Evolutionary conservation across 2,888 invertebrate species (phyloP).

Genomic region (Microctonus aethiopoides): DNA sequence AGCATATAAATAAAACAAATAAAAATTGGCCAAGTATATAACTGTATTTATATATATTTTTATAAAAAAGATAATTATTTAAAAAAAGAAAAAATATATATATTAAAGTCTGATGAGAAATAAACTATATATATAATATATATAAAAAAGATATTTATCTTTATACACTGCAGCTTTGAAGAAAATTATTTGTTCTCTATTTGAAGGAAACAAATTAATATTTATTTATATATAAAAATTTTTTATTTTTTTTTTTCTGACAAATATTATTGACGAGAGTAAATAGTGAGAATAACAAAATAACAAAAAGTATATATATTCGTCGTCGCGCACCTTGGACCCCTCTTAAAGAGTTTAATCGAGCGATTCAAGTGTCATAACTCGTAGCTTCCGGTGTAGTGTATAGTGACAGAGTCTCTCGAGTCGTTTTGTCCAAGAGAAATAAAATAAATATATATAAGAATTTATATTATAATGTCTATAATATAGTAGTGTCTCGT

Average conservation of each 20-base stretch:
- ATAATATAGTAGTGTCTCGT: background rate
- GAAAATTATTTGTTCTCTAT: background rate
- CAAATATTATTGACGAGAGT: background rate
- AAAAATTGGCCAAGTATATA: background rate
- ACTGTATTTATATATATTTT: background rate
- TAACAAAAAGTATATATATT: conserved; percentile 33
- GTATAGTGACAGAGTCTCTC: conserved; percentile 20
- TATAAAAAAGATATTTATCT: too few species aligned
- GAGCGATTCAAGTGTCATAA: conserved; percentile 62
- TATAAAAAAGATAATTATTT: too few species aligned
- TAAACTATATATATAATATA: too few species aligned
- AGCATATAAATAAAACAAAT: background rate
- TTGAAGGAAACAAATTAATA: background rate
- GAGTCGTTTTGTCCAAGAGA: conserved; percentile 40
- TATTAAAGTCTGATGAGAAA: background rate
- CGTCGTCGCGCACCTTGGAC: conserved; percentile 48
- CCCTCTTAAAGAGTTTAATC: conserved; percentile 59
- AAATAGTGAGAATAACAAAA: background rate
- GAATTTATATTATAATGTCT: conserved; percentile 32
- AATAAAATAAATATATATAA: too few species aligned
- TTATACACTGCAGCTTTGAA: too few species aligned
- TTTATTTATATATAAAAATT: too few species aligned
- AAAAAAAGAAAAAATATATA: background rate
- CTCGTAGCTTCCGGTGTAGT: conserved; percentile 60
- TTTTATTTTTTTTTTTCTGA: background rate